Evolutionary conservation across 2,797 vertebrate species (phyloP).

Genomic region (Sphaeramia orbicularis): DNA sequence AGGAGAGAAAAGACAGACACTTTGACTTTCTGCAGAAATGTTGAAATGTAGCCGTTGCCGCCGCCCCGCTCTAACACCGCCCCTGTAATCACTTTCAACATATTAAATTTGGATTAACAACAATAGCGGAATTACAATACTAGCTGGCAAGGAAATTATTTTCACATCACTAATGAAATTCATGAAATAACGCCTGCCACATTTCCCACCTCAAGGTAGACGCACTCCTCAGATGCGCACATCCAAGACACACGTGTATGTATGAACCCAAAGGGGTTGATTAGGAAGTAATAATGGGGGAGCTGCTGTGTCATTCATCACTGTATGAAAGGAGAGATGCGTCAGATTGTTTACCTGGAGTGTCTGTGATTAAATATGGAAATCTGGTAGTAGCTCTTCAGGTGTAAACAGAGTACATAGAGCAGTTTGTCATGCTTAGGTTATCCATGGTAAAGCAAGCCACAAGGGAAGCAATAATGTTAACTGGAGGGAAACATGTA

Average conservation of each 20-base stretch:
- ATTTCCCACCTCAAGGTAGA: slow-evolving; percentile 60
- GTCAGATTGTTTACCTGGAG: slow-evolving; percentile 47
- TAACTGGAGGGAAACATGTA: slow-evolving; percentile 4
- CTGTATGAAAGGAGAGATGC: slow-evolving; percentile 44
- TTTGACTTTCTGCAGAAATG: slow-evolving; percentile 32
- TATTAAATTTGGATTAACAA: slow-evolving; percentile 82
- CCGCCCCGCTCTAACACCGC: slow-evolving; percentile 9
- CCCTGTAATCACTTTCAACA: slow-evolving; percentile 70
- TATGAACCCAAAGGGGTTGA: slow-evolving; percentile 61
- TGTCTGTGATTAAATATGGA: slow-evolving; percentile 59
- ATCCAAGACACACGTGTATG: slow-evolving; percentile 15
- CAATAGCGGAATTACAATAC: slow-evolving; percentile 73
- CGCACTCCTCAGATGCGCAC: slow-evolving; percentile 7
- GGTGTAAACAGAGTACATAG: slow-evolving; percentile 27
- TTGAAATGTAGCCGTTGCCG: background rate
- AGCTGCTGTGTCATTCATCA: slow-evolving; percentile 54
- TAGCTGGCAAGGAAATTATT: slow-evolving; percentile 75
- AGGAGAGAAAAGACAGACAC: slow-evolving; percentile 5
- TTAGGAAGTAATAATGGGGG: slow-evolving; percentile 70
- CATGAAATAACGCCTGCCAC: slow-evolving; percentile 69
- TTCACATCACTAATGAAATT: slow-evolving; percentile 79
- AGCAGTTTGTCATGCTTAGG: slow-evolving; percentile 17
- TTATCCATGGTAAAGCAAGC: background rate
- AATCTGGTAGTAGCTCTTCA: slow-evolving; percentile 21
- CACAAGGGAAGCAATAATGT: slow-evolving; percentile 7